Evolutionary conservation across 2,888 invertebrate genomes (phyloP), one percentile per base, ranked within the genome.

Genomic region (Erebia palarica): DNA sequence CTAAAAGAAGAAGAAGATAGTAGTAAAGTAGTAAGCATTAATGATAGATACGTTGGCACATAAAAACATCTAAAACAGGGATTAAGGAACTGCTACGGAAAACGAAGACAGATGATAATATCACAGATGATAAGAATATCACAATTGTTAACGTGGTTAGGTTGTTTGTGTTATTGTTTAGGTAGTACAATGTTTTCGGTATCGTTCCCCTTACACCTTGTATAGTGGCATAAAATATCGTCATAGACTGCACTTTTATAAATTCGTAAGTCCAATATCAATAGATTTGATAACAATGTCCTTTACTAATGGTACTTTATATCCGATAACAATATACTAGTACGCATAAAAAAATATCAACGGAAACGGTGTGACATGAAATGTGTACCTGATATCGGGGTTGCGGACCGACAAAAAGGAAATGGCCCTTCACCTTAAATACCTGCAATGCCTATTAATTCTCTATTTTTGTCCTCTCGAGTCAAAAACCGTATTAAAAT

Each of bases 351-450:
- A 55, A 55, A 55, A 16, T 18, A 10, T 18, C 3, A 55, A 55
- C 55, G 55, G 55, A 55, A 55, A 55, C 55, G 10, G 55, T 16
- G 3, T 55, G 55, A 18, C 55, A 55, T 55, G 55, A 55, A 16
- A 55, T 55, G 55, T 55, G 55, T 55, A 55, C 16, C 53, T 16
- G 55, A 10, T 55, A 55, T 55, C 55, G 55, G 18, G 3, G 16
- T 8, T 55, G 18, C 11, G 18, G 10, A 11, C 18, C 16, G 18
- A 10, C 55, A 55, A 7, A 55, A 55, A 16, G 55, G 55, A 55
- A 55, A 18, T 10, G 18, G 18, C 55, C 8, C 18, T 55, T 10
- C 18, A 55, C 53, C 16, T 18, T 55, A 18, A 55, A 55, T 55
- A 55, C 18, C 55, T 55, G 55, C 2, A 7, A 51, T 51, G n/a